Evolutionary conservation across 1,140 invertebrate species (phyloP), one percentile per base, ranked within the genome.

Genomic region (Proctacanthus coquilletti): DNA sequence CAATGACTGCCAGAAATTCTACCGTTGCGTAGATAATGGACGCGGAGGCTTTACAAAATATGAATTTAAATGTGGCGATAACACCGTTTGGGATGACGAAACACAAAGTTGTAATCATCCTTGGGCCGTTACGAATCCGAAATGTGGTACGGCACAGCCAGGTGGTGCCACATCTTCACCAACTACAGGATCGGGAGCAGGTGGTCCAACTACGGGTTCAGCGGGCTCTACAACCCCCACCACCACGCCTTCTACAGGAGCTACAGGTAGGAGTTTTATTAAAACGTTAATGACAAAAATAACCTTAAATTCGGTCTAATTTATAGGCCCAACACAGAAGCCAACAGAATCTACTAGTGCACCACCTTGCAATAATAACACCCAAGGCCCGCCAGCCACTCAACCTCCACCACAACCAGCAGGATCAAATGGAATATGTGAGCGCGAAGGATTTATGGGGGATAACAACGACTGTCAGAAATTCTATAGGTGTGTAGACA

Each of bases 401-500:
- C 11, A 30, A n/a, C 10, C 21, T 10, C 3, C 11, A 1, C 13
- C 5, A 32, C 10, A 21, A 34, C 29, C 34, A 3, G 34, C 42
- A 15, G 36, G 23, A 31, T 35, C 30, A 39, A 3, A 40, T 18
- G 51, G 48, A 46, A 35, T 51, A 43, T 60, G 68, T 51, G 44
- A 47, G 33, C 41, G 61, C 42, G 67, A 70, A 63, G 68, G 74
- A 18, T 78, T 75, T 49, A 63, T 70, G 42, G 62, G 62, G 10
- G 63, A 76, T 46, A 56, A 63, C 19, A 62, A 66, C 31, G 65
- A 79, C 46, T 80, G 77, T 43, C 64, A 63, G 21, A 73, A 72
- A 48, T 80, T 80, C 51, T 77, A 75, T 45, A 63, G 75, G 41
- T 80, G 76, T 48, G 70, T 75, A 2, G 62, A 71, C 44, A 62